Conservation (phyloP, 2,113 vertebrate genomes). For the Macquaria ambigua region DNA sequence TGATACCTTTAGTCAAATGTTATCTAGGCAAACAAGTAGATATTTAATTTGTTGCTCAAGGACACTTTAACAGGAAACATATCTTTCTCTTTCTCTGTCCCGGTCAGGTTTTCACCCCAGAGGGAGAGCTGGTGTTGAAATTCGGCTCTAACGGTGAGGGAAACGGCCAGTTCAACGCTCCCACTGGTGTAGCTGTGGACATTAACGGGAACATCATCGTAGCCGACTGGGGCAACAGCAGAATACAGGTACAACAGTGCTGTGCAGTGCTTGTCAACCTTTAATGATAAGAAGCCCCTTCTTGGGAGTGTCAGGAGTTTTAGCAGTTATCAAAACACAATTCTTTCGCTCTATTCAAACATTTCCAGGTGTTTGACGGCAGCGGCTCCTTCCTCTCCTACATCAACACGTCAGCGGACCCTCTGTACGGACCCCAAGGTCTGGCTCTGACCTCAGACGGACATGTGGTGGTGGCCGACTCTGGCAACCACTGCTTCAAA, state of each 20-base stretch:
- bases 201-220: slow-evolving; percentile 97
- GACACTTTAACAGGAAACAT: background rate
- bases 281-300: background rate
- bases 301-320: background rate
- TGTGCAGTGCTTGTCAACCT: background rate
- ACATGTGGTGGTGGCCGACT: slow-evolving; percentile 97
- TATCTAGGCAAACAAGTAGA: background rate
- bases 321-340: background rate
- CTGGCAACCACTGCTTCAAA: slow-evolving; percentile 99
- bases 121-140: slow-evolving; percentile 95
- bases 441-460: slow-evolving; percentile 95
- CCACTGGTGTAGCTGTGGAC: slow-evolving; percentile 96
- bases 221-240: slow-evolving; percentile 98
- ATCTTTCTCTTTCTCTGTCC: background rate
- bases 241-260: slow-evolving; percentile 90
- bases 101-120: slow-evolving; percentile 93
- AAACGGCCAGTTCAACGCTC: slow-evolving; percentile 98
- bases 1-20: background rate
- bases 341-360: background rate
- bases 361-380: slow-evolving; percentile 93
- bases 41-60: background rate
- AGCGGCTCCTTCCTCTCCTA: slow-evolving; percentile 97
- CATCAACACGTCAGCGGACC: slow-evolving; percentile 98
- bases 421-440: slow-evolving; percentile 96
- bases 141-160: slow-evolving; percentile 99